A percentile compares a stretch with the other conserved stretches of the same genome.
Evolutionary conservation across 2,797 vertebrate species (phyloP).

Genomic region (Mus caroli): DNA sequence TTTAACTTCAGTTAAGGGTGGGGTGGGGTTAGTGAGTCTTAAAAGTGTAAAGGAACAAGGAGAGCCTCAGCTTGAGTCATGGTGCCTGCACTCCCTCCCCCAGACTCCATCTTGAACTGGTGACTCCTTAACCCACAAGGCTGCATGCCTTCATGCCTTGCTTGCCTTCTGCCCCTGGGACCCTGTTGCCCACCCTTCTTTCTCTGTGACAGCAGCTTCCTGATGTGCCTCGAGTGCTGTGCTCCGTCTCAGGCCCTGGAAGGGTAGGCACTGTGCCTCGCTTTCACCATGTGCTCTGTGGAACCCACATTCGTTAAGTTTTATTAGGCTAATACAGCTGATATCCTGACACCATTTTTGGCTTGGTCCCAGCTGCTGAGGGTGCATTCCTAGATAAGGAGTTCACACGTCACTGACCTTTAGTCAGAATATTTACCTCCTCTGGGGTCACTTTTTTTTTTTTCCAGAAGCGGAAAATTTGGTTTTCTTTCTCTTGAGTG

Average conservation of each 20-base stretch:
- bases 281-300: not conserved
- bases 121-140: not conserved
- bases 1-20: not conserved
- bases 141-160: too few species aligned
- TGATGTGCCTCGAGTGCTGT: not conserved
- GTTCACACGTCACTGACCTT: not conserved
- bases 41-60: not conserved
- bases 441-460: conserved; percentile 8
- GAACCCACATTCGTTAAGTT: not conserved
- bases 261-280: not conserved
- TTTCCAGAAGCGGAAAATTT: conserved; percentile 10
- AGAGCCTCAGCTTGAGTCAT: not conserved
- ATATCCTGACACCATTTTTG: not conserved
- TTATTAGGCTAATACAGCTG: not conserved
- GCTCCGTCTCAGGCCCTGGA: not conserved
- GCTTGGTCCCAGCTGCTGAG: not conserved
- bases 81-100: not conserved
- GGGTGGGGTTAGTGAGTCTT: not conserved
- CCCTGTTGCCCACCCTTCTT: not conserved
- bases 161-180: not conserved
- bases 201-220: not conserved
- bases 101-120: not conserved
- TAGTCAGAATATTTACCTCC: conserved; percentile 11
- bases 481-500: not conserved
- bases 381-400: not conserved